Conservation (phyloP, 2,888 invertebrate species). For the Cephus spinipes region DNA sequence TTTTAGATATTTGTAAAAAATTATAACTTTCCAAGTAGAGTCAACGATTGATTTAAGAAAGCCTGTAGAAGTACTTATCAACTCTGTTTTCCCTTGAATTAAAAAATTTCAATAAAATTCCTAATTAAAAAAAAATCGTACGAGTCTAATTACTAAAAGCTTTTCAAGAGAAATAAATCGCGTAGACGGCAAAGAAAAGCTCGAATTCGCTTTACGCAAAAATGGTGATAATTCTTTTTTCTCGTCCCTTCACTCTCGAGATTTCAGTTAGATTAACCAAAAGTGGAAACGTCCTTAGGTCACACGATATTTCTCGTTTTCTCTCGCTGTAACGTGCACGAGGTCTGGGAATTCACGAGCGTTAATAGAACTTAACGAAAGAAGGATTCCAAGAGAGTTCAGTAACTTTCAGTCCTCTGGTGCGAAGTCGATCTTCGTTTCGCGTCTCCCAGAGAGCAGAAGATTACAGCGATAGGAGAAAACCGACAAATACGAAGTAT, state of each 20-base stretch:
- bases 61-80: too few species aligned
- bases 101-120: too few species aligned
- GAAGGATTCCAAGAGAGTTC: background rate
- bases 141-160: too few species aligned
- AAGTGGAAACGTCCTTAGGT: too few species aligned
- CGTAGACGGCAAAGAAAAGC: background rate
- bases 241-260: too few species aligned
- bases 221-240: background rate
- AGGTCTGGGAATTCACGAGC: constrained; percentile 1
- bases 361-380: constrained; percentile 25
- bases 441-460: background rate
- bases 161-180: background rate
- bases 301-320: too few species aligned
- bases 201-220: background rate
- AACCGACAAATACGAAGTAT: background rate
- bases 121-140: too few species aligned
- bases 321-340: background rate
- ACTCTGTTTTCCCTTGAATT: too few species aligned
- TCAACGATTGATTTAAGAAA: too few species aligned
- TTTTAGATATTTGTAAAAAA: background rate
- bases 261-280: too few species aligned
- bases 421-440: background rate
- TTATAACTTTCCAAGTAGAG: too few species aligned
- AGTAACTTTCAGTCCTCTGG: background rate
- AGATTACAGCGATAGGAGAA: background rate